Evolutionary conservation across 2,888 invertebrate genomes (phyloP).

Genomic region (Drymonia ruficornis): DNA sequence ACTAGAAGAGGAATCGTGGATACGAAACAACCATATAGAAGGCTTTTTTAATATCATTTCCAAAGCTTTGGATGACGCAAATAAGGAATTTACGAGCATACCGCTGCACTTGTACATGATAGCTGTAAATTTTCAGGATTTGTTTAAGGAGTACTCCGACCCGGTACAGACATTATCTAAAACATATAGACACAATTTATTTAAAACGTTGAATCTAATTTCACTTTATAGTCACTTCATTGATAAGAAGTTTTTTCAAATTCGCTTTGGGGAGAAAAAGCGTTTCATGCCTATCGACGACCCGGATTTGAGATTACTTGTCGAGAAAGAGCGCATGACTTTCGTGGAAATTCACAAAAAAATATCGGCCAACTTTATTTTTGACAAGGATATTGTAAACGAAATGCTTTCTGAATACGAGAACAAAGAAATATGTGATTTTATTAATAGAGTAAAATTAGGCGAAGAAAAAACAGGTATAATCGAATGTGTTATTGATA

Average conservation of each 20-base stretch:
- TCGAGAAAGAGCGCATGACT: slow-evolving; percentile 20
- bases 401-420: slow-evolving; percentile 12
- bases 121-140: slow-evolving; percentile 24
- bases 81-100: slow-evolving; percentile 23
- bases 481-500: slow-evolving; percentile 19
- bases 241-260: slow-evolving; percentile 27
- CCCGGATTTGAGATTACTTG: slow-evolving; percentile 25
- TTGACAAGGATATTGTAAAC: slow-evolving; percentile 9
- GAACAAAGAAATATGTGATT: slow-evolving; percentile 13
- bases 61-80: slow-evolving; percentile 9
- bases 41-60: slow-evolving; percentile 15
- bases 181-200: slow-evolving; percentile 8
- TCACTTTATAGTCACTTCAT: slow-evolving; percentile 27
- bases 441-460: slow-evolving; percentile 14
- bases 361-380: slow-evolving; percentile 19
- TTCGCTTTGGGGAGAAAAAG: slow-evolving; percentile 33
- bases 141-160: slow-evolving; percentile 10
- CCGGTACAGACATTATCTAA: background rate
- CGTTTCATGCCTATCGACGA: slow-evolving; percentile 22
- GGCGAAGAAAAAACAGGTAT: slow-evolving; percentile 34
- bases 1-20: slow-evolving; percentile 1
- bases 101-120: slow-evolving; percentile 35
- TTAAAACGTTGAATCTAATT: slow-evolving; percentile 19
- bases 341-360: slow-evolving; percentile 23
- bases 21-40: slow-evolving; percentile 3